Percentiles rank a stretch among this genome's conserved stretches.
Conservation (phyloP, 2,113 vertebrate genomes). For the Gymnobelideus leadbeateri region DNA sequence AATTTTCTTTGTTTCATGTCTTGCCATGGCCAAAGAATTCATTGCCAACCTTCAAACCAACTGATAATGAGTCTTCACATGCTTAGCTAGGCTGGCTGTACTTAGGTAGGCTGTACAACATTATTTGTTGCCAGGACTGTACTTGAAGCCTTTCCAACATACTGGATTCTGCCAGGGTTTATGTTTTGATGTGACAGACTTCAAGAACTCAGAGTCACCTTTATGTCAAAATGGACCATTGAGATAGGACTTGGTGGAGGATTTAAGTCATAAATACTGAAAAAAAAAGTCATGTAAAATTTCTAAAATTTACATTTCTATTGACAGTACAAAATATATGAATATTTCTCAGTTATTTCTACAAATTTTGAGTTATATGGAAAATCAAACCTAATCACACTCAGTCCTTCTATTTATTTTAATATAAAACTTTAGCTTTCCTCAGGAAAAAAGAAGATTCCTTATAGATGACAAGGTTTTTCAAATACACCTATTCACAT, state of each 20-base stretch:
- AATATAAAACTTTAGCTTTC: slow-evolving; percentile 13
- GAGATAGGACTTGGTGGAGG: neutral
- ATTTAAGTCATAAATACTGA: slow-evolving; percentile 18
- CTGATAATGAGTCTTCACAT: neutral
- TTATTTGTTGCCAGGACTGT: neutral
- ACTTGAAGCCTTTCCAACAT: neutral
- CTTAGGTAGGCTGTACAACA: neutral
- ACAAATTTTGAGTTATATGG: slow-evolving; percentile 15
- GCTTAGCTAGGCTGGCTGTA: neutral
- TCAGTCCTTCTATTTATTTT: neutral
- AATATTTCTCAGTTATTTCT: neutral
- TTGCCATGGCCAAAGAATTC: neutral
- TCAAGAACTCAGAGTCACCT: neutral
- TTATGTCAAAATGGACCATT: neutral
- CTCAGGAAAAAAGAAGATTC: neutral
- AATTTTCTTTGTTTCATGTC: neutral
- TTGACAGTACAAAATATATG: neutral
- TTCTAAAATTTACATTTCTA: slow-evolving; percentile 34
- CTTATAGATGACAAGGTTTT: neutral
- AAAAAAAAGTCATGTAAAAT: slow-evolving; percentile 20
- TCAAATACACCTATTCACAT: neutral
- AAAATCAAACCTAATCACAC: neutral
- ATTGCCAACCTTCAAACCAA: neutral
- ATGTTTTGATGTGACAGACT: neutral
- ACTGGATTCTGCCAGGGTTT: neutral